Conservation (phyloP, 2,888 invertebrate species). For the Endomychus coccineus region DNA sequence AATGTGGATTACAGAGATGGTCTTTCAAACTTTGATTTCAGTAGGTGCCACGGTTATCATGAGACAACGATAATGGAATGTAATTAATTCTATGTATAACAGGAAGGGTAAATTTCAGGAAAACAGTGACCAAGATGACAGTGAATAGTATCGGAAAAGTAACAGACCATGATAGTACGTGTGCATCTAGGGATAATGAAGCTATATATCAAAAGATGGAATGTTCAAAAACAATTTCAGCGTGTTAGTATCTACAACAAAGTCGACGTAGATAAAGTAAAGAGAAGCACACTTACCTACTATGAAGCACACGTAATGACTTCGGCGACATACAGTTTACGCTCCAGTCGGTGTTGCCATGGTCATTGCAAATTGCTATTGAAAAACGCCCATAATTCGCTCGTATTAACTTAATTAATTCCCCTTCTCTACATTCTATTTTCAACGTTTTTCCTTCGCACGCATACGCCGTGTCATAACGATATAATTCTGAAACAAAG, state of each 20-base stretch:
- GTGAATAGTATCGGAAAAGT: too few species aligned
- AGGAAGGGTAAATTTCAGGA: too few species aligned
- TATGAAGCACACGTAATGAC: conserved; percentile 79
- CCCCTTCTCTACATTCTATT: conserved; percentile 83
- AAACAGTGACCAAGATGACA: too few species aligned
- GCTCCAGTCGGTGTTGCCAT: conserved; percentile 94
- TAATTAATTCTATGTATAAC: too few species aligned
- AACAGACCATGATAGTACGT: too few species aligned
- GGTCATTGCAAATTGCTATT: conserved; percentile 92
- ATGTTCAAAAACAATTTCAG: not conserved
- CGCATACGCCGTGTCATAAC: conserved; percentile 87
- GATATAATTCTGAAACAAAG: conserved; percentile 57
- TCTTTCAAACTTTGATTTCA: too few species aligned
- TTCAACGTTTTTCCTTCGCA: conserved; percentile 88
- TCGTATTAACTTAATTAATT: conserved; percentile 81
- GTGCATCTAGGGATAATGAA: too few species aligned
- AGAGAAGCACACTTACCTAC: conserved; percentile 72
- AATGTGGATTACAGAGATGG: too few species aligned
- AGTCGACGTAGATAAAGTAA: too few species aligned
- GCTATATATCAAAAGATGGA: not conserved
- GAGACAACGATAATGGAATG: too few species aligned
- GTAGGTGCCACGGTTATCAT: too few species aligned
- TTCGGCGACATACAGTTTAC: conserved; percentile 91
- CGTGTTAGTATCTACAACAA: not conserved
- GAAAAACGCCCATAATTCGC: conserved; percentile 94